Evolutionary conservation across 2,797 vertebrate genomes (phyloP).

Genomic region (Micrastur ruficollis): DNA sequence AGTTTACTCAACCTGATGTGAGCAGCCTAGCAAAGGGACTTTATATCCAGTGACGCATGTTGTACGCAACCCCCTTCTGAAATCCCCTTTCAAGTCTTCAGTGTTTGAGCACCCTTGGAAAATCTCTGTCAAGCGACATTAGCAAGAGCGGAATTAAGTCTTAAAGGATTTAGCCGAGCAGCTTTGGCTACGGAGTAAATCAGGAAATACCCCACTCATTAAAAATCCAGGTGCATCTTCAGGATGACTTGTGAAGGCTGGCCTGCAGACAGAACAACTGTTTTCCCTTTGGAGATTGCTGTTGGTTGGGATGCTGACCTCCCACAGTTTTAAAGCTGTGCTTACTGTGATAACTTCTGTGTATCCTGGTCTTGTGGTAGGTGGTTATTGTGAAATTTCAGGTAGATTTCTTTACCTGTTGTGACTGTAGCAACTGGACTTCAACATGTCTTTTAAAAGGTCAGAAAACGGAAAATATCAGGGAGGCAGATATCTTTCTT

Average conservation of each 20-base stretch:
- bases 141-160: conserved; percentile 29
- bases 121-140: conserved; percentile 54
- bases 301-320: neutral
- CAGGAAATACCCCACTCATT: neutral
- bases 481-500: neutral
- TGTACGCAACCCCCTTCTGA: neutral
- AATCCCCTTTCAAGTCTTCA: conserved; percentile 24
- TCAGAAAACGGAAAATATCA: neutral
- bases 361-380: neutral
- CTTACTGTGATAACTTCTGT: neutral
- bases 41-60: neutral
- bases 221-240: neutral
- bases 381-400: neutral
- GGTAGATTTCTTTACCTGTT: neutral
- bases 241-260: neutral
- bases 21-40: neutral
- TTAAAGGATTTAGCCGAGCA: conserved; percentile 48
- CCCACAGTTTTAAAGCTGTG: neutral
- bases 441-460: neutral
- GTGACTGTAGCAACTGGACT: neutral
- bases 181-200: conserved; percentile 43
- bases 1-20: neutral
- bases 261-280: neutral
- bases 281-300: neutral
- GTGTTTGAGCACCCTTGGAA: conserved; percentile 8